Evolutionary conservation across 2,797 vertebrate species (phyloP).

Genomic region (Anniella stebbinsi): DNA sequence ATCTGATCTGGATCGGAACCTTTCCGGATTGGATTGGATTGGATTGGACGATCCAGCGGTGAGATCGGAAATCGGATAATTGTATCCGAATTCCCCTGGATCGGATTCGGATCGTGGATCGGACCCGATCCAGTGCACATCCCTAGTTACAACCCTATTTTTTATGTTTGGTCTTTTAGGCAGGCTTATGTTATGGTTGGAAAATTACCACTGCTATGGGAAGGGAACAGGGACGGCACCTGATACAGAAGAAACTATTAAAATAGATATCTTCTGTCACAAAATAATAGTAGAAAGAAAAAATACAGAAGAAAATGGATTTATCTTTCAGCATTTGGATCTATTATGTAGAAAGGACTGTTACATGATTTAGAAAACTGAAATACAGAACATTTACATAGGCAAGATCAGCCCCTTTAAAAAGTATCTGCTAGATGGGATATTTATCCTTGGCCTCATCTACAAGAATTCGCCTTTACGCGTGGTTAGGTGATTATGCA

Average conservation of each 20-base stretch:
- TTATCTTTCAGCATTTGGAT: conserved; percentile 56
- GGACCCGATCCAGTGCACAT: too few relatives aligned
- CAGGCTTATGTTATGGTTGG: conserved; percentile 35
- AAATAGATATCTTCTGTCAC: conserved; percentile 57
- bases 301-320: conserved; percentile 36
- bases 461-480: too few relatives aligned
- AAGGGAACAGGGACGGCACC: conserved; percentile 47
- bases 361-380: conserved; percentile 55
- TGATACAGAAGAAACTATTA: conserved; percentile 63
- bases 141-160: too few relatives aligned
- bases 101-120: too few relatives aligned
- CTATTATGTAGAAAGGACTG: conserved; percentile 56
- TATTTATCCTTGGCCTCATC: too few relatives aligned
- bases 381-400: conserved; percentile 44
- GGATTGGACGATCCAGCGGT: too few relatives aligned
- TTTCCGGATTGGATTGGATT: too few relatives aligned
- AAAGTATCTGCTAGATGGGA: background rate
- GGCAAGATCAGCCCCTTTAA: conserved; percentile 31
- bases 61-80: too few relatives aligned
- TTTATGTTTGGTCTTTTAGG: too few relatives aligned
- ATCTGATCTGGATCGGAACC: too few relatives aligned
- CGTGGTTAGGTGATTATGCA: too few relatives aligned
- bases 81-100: too few relatives aligned
- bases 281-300: conserved; percentile 68
- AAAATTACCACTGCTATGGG: conserved; percentile 69